Base-by-base conservation (phyloP, 2,113 vertebrate genomes). In the Mus pahari region DNA sequence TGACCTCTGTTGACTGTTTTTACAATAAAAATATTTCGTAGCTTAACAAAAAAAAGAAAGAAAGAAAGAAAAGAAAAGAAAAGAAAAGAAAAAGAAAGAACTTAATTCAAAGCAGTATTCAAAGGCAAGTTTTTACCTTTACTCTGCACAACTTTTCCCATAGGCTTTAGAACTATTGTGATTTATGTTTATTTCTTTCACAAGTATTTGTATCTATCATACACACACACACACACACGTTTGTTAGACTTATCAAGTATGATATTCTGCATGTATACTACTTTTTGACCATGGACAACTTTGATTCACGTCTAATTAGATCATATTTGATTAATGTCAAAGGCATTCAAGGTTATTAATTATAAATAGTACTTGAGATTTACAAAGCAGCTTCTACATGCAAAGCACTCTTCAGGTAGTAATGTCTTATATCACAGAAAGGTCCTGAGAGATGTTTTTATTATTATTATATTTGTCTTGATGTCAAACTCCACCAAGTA, bases 391-490 rank as follows among this genome's bases (percentile, higher is more conserved):
- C 86, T 96, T 92, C 75, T 92, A 78, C 19, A 42, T 91, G 58
- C n/a, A 95, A 96, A 95, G 17, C 70, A 89, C 14, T 92, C 82
- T 94, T 96, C 71, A 86, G 66, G 73, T 45, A 86, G 58, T 81
- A 94, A 86, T 68, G 88, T 96, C 92, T 96, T 97, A 73, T 88
- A 89, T 58, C 96, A 94, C 89, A 86, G 3, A 87, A 87, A 71
- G 60, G 83, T 92, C 86, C 12, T 83, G 50, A 94, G 96, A 91
- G 78, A 92, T 91, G 77, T n/a, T 86, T 83, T 96, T 95, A 91
- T 88, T 96, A 91, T 88, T 96, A 94, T 94, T 97, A 96, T 86
- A 94, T 97, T 95, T 95, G n/a, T 92, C 70, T 83, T 93, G 50
- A 91, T 97, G 73, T 97, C 92, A 97, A 71, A 90, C 31, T 95